These are phyloP conservation scores for Falcaria lacertinaria DNA, from an alignment of 2,888 invertebrate genomes.

Conservation along the genomic window DNA sequence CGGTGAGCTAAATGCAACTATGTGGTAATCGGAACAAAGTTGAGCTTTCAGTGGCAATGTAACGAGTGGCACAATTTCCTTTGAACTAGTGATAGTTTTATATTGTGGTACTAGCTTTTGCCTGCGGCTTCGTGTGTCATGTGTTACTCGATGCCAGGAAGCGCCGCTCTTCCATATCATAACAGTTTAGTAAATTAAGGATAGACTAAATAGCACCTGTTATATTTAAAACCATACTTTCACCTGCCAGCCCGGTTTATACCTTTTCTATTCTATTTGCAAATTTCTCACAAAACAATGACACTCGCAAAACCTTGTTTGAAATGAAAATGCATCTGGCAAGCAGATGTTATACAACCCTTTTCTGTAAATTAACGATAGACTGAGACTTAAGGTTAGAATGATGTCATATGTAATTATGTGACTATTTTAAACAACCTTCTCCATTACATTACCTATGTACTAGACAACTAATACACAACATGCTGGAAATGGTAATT, in stretches of 20 bases:
- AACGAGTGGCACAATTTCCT: too few relatives aligned
- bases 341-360: slow-evolving; percentile 1
- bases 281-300: neutral
- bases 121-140: too few relatives aligned
- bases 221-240: neutral
- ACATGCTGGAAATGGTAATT: too few relatives aligned
- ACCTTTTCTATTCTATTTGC: neutral
- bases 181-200: too few relatives aligned
- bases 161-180: too few relatives aligned
- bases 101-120: too few relatives aligned
- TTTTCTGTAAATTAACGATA: neutral
- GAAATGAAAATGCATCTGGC: neutral
- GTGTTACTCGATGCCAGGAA: too few relatives aligned
- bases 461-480: too few relatives aligned
- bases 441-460: too few relatives aligned
- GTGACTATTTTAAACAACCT: too few relatives aligned
- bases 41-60: neutral
- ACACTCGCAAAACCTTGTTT: neutral
- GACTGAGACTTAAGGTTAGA: neutral
- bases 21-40: neutral
- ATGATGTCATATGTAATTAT: neutral
- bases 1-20: neutral
- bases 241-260: neutral
- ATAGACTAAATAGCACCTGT: neutral
- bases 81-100: too few relatives aligned